Conservation (phyloP, 2,113 vertebrate species). For the Podarcis cretensis region DNA sequence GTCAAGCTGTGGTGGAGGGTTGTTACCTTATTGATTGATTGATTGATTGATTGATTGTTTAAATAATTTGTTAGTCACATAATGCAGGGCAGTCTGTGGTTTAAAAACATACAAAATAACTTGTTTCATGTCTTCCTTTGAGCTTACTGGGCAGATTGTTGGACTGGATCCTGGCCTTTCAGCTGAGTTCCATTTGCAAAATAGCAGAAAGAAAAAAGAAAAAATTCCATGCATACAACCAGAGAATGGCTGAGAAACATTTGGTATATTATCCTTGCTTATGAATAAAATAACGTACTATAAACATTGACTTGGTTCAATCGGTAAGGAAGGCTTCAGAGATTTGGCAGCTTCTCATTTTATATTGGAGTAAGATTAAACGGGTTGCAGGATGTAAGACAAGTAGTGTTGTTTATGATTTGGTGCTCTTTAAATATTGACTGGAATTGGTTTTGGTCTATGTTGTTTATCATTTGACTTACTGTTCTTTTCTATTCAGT, state of each 20-base stretch:
- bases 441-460: neutral
- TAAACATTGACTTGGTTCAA: neutral
- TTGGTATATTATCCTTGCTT: neutral
- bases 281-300: neutral
- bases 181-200: neutral
- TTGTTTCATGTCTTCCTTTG: neutral
- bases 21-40: neutral
- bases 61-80: too few species aligned
- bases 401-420: conserved; percentile 10
- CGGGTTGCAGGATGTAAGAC: neutral
- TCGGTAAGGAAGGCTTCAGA: neutral
- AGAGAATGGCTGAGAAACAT: neutral
- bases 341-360: neutral
- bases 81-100: too few species aligned
- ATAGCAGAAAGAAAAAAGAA: neutral
- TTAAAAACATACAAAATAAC: too few species aligned
- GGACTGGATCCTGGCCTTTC: neutral
- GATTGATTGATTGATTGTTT: too few species aligned
- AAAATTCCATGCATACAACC: neutral
- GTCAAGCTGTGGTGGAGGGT: neutral
- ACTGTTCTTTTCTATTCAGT: neutral
- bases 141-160: neutral
- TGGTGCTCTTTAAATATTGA: neutral
- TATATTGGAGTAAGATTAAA: neutral
- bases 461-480: neutral